Evolutionary conservation across 2,113 vertebrate genomes (phyloP).

Genomic region (Pampusana beccarii): DNA sequence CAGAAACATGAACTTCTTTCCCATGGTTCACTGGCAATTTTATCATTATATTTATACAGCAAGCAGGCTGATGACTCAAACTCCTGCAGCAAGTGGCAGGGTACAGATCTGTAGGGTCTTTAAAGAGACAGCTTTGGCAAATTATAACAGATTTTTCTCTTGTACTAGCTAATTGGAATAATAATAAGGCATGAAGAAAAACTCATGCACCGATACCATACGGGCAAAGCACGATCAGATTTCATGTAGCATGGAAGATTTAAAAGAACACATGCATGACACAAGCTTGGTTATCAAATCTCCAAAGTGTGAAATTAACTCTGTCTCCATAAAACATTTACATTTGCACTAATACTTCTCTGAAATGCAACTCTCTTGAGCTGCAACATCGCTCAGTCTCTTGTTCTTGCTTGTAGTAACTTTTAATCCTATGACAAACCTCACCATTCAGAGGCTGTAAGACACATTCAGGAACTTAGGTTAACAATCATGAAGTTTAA

Average conservation of each 20-base stretch:
- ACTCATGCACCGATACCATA: not conserved
- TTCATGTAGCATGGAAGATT: not conserved
- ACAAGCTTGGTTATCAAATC: not conserved
- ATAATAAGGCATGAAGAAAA: not conserved
- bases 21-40: conserved; percentile 59
- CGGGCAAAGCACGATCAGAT: not conserved
- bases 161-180: not conserved
- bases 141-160: not conserved
- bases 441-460: not conserved
- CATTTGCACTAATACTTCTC: not conserved
- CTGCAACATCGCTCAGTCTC: not conserved
- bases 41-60: conserved; percentile 51
- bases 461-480: not conserved
- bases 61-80: not conserved
- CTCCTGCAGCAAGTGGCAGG: not conserved
- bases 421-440: not conserved
- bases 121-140: conserved; percentile 26
- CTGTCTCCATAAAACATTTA: not conserved
- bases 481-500: not conserved
- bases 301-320: not conserved
- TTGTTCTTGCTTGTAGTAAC: not conserved
- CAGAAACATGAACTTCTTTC: conserved; percentile 60
- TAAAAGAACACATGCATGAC: not conserved
- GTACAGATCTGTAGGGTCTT: not conserved
- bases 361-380: not conserved